These are phyloP conservation scores for Trinorchestia longiramus DNA, from an alignment of 1,140 invertebrate genomes.

Conservation along the genomic window DNA sequence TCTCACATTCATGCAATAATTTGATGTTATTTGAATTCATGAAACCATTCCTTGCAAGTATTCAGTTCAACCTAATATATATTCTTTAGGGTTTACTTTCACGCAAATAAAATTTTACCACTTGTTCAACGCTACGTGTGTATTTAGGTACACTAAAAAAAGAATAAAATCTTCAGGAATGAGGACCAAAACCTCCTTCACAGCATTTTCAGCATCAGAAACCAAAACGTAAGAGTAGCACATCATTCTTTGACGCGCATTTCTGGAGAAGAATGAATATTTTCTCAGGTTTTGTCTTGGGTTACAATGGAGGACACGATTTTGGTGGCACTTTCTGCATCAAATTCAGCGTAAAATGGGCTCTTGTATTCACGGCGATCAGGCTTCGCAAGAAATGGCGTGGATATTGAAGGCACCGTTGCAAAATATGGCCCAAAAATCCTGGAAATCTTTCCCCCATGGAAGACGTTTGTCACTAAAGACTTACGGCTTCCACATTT, in stretches of 20 bases:
- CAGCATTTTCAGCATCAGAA: not conserved
- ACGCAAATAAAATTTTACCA: not conserved
- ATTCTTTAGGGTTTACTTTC: not conserved
- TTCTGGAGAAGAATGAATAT: constrained; percentile 33
- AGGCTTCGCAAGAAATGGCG: constrained; percentile 15
- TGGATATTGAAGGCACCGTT: constrained; percentile 15
- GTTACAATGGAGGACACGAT: constrained; percentile 31
- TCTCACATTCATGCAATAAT: not conserved
- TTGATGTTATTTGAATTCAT: not conserved
- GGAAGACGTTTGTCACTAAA: not conserved
- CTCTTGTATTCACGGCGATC: constrained; percentile 51
- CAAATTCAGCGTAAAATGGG: constrained; percentile 54
- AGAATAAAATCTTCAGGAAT: not conserved
- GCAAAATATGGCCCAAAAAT: constrained; percentile 2
- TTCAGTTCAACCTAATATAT: not conserved
- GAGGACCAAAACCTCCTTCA: not conserved
- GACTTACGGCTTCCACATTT: not conserved
- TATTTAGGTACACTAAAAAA: not conserved
- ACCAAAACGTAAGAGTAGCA: not conserved
- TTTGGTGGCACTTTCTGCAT: constrained; percentile 45
- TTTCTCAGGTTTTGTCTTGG: constrained; percentile 47
- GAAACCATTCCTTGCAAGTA: not conserved
- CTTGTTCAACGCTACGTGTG: not conserved
- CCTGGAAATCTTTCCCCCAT: not conserved
- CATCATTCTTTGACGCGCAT: not conserved